Evolutionary conservation across 2,113 vertebrate genomes (phyloP).

Genomic region (Archilochus colubris): DNA sequence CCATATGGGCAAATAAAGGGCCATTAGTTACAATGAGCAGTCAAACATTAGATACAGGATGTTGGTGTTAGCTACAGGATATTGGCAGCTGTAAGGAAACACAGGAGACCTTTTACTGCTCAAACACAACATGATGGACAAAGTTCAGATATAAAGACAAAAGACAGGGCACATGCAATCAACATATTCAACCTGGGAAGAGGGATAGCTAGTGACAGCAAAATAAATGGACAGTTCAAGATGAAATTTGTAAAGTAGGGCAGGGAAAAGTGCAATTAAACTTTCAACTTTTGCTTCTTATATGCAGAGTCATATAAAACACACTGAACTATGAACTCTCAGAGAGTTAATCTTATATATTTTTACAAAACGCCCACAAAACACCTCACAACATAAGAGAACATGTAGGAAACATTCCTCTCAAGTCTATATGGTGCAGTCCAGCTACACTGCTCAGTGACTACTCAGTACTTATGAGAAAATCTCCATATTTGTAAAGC

Average conservation of each 20-base stretch:
- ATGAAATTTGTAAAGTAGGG: not conserved
- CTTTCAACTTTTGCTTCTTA: not conserved
- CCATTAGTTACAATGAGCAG: not conserved
- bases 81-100: not conserved
- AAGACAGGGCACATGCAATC: not conserved
- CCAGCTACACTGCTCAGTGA: not conserved
- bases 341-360: not conserved
- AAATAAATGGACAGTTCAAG: not conserved
- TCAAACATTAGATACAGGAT: not conserved
- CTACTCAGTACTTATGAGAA: not conserved
- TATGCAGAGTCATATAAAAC: not conserved
- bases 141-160: slow-evolving; percentile 18
- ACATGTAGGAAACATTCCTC: not conserved
- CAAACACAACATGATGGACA: not conserved
- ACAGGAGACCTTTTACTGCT: not conserved
- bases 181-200: not conserved
- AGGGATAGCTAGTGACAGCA: not conserved
- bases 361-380: slow-evolving; percentile 2
- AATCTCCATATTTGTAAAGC: not conserved
- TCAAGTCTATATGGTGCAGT: not conserved
- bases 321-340: not conserved
- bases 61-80: not conserved
- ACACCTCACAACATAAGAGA: not conserved
- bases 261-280: not conserved
- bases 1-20: not conserved